phyloP scores from a whole-genome alignment of 2,888 invertebrate genomes.

The Cyrtodaria siliqua region DNA sequence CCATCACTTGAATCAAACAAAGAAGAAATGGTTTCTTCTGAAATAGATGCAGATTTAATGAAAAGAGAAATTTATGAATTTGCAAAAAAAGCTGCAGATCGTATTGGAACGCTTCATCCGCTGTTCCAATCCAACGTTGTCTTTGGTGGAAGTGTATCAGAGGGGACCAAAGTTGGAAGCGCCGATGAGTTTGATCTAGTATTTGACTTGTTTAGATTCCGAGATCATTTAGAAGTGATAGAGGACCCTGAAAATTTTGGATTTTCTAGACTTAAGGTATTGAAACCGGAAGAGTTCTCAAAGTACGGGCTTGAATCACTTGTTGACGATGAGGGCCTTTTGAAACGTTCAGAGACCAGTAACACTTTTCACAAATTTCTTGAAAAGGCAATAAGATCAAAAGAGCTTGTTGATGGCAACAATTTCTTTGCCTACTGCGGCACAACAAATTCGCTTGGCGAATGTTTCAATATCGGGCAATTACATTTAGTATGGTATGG shows the following conservation, averaged over 20 bases:
- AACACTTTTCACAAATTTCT: slow-evolving; percentile 25
- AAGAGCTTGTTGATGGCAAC: background rate
- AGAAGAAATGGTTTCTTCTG: background rate
- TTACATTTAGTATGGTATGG: slow-evolving; percentile 32
- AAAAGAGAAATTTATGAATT: slow-evolving; percentile 10
- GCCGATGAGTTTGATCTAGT: slow-evolving; percentile 31
- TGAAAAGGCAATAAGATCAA: slow-evolving; percentile 7
- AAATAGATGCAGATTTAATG: slow-evolving; percentile 7
- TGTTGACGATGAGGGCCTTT: slow-evolving; percentile 19
- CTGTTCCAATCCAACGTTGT: slow-evolving; percentile 21
- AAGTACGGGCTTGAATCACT: slow-evolving; percentile 6
- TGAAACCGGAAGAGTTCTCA: background rate
- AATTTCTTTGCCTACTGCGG: slow-evolving; percentile 19
- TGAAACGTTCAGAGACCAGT: slow-evolving; percentile 25
- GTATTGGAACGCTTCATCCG: slow-evolving; percentile 6
- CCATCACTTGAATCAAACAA: slow-evolving; percentile 17
- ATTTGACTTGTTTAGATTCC: slow-evolving; percentile 34
- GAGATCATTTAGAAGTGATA: slow-evolving; percentile 7
- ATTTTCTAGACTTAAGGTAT: slow-evolving; percentile 19
- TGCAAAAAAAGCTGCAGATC: background rate
- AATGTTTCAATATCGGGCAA: slow-evolving; percentile 34
- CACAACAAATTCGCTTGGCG: slow-evolving; percentile 30
- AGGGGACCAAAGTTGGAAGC: slow-evolving; percentile 29
- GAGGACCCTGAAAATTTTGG: slow-evolving; percentile 2
- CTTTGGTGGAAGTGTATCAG: slow-evolving; percentile 31